These are phyloP conservation scores for Rhopalosiphum padi DNA, from an alignment of 1,140 invertebrate species.

Conservation along the genomic window DNA sequence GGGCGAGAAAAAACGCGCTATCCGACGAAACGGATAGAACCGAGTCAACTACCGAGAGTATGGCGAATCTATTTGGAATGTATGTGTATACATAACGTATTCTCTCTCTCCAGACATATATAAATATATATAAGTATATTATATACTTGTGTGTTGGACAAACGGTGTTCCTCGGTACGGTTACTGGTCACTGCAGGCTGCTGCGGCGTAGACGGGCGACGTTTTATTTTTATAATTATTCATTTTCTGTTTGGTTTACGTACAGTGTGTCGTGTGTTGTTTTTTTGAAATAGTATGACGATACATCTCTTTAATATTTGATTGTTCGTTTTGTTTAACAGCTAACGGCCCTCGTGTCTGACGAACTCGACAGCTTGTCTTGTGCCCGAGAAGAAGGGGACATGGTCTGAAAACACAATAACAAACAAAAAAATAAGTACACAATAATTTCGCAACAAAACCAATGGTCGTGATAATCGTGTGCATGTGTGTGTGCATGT, in stretches of 20 bases:
- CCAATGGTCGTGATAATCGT: background rate
- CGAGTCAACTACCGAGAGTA: background rate
- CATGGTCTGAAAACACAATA: slow-evolving; percentile 43
- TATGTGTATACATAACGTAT: slow-evolving; percentile 5
- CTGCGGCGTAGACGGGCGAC: background rate
- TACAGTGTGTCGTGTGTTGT: background rate
- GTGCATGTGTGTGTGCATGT: too few relatives aligned
- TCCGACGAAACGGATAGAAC: background rate
- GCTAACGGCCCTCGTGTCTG: slow-evolving; percentile 46
- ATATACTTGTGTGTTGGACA: background rate
- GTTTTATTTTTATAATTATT: slow-evolving; percentile 7
- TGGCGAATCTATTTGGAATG: slow-evolving; percentile 38
- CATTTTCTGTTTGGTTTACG: background rate
- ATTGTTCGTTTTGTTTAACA: slow-evolving; percentile 8
- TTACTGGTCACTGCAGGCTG: background rate
- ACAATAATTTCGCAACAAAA: background rate
- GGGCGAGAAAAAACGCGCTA: background rate
- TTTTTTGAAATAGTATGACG: background rate
- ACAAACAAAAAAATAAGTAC: slow-evolving; percentile 34
- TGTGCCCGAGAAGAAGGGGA: slow-evolving; percentile 23
- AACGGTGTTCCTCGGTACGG: background rate
- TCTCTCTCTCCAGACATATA: background rate
- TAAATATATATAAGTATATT: background rate
- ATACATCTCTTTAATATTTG: background rate
- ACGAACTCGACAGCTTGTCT: slow-evolving; percentile 44